Evolutionary conservation across 1,140 invertebrate species (phyloP).

Genomic region (Metopolophium dirhodum): DNA sequence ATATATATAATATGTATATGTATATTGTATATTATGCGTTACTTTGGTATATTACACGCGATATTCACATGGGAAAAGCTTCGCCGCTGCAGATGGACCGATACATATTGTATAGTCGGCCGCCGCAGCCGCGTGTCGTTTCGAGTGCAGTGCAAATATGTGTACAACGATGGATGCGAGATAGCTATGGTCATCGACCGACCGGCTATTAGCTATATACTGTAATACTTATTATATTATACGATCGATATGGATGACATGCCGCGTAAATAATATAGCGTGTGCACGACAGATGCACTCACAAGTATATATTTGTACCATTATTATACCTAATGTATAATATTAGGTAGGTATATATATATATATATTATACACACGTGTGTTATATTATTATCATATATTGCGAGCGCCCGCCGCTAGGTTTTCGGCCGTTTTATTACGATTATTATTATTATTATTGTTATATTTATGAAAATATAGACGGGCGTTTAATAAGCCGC

Average conservation of each 20-base stretch:
- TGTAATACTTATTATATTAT: neutral
- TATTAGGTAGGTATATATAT: too few relatives aligned
- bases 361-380: neutral
- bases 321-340: too few relatives aligned
- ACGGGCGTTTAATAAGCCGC: neutral
- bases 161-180: neutral
- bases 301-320: neutral
- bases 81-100: neutral
- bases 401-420: neutral
- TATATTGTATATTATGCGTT: too few relatives aligned
- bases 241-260: neutral
- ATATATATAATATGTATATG: too few relatives aligned
- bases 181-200: neutral
- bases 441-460: neutral
- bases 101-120: neutral
- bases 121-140: neutral
- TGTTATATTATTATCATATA: neutral
- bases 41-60: too few relatives aligned
- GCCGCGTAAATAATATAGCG: too few relatives aligned
- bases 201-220: neutral
- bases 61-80: conserved; percentile 4
- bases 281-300: neutral
- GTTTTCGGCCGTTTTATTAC: neutral
- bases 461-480: conserved; percentile 16
- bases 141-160: neutral